Base-by-base conservation (phyloP, 2,888 invertebrate species). In the Drosophila neonasuta region DNA sequence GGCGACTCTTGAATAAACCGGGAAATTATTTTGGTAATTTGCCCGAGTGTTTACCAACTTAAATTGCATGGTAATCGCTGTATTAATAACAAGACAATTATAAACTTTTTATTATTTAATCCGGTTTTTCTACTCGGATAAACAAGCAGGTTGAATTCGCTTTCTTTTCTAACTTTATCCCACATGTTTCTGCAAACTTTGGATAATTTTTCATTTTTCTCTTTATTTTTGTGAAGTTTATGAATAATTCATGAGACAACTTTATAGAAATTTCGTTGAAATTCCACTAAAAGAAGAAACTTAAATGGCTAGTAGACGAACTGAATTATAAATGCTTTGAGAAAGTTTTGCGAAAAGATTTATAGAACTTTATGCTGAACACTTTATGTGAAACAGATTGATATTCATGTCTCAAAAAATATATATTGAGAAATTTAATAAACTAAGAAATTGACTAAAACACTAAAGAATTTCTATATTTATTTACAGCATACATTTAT, bases 161-260 rank as follows among this genome's bases (percentile, higher is more conserved):
- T 45, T 41, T 66, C 49, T 24, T 45, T 45, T 13, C 32, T 13
- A 5, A 13, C 24, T 46, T 34, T 44, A 8, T 20, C 34, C 36
- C 59, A 55, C 44, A 71, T 51, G 49, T 29, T 63, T 57, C 54
- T 51, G 44, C 66, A 65, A 79, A 70, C 65, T 71, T 60, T 44
- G 44, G 30, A 45, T 68, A 34, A 60, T 60, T 64, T 55, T 68
- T 55, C 39, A 30, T 42, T 49, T 54, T 51, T 49, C 68, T 63
- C 57, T 71, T 10, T 6, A 68, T 64, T 55, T 67, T 44, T 64
- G 63, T 57, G 54, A 8, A 60, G 20, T 49, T 77, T 63, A 84
- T 80, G 75, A 71, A 86, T 80, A 68, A 86, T 86, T 78, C 79
- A 80, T 84, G 63, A 71, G 64, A 13, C 51, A 77, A 68, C 74